These are phyloP conservation scores for Venturia canescens DNA, from an alignment of 1,140 invertebrate genomes.

Conservation along the genomic window DNA sequence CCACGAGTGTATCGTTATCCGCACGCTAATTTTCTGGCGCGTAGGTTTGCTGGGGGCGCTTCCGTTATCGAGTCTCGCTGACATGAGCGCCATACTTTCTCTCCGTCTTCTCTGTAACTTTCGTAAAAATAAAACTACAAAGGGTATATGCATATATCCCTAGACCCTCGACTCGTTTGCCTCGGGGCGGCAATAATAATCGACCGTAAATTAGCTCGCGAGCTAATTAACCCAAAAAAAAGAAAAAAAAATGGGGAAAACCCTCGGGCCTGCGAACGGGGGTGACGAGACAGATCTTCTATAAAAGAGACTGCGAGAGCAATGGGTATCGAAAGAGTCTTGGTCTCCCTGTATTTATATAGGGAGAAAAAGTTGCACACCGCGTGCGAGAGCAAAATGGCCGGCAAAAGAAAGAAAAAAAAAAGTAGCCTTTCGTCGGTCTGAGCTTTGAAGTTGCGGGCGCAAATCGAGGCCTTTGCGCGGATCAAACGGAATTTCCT, in stretches of 20 bases:
- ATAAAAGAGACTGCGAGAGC: not conserved
- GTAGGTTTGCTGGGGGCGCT: too few relatives aligned
- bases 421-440: not conserved
- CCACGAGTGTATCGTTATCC: too few relatives aligned
- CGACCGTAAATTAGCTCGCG: constrained; percentile 66
- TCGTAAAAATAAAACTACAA: not conserved
- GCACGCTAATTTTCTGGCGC: too few relatives aligned
- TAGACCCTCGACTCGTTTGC: not conserved
- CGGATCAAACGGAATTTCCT: constrained; percentile 17
- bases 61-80: too few relatives aligned
- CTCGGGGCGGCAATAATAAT: constrained; percentile 59
- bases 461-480: constrained; percentile 18
- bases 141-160: not conserved
- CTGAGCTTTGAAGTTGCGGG: constrained; percentile 15
- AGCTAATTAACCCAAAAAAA: constrained; percentile 66
- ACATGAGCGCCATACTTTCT: too few relatives aligned
- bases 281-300: not conserved
- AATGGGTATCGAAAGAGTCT: constrained; percentile 1
- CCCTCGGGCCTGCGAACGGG: not conserved
- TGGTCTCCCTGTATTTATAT: not conserved
- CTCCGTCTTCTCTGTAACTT: not conserved
- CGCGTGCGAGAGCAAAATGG: not conserved
- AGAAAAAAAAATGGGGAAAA: not conserved
- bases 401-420: not conserved
- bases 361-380: not conserved